phyloP scores from a whole-genome alignment of 1,140 invertebrate genomes.

The Listronotus oregonensis region DNA sequence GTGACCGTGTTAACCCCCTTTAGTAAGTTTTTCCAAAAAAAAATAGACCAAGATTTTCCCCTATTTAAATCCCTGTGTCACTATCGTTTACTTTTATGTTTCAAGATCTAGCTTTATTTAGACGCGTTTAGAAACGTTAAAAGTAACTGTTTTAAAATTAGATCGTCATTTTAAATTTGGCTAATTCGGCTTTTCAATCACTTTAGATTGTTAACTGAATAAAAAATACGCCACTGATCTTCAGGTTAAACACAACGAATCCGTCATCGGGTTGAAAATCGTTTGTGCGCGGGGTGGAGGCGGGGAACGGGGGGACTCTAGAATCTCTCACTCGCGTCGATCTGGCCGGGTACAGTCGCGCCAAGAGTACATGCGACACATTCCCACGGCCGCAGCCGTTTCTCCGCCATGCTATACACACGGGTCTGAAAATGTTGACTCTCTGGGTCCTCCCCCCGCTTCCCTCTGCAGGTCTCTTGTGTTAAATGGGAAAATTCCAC shows the following conservation, averaged over 20 bases:
- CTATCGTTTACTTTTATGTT: no score
- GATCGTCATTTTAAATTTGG: no score
- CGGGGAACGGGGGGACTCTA: conserved; percentile 41
- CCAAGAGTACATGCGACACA: conserved; percentile 50
- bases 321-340: conserved; percentile 50
- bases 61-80: no score
- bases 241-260: conserved; percentile 40
- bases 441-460: conserved; percentile 14
- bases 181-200: no score
- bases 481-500: conserved; percentile 41
- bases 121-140: no score
- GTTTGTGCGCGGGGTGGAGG: conserved; percentile 33
- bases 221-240: conserved; percentile 25
- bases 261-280: conserved; percentile 48
- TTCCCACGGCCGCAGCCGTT: conserved; percentile 45
- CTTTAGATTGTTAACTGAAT: neutral
- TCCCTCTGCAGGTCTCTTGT: conserved; percentile 7
- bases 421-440: conserved; percentile 50
- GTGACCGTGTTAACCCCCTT: no score
- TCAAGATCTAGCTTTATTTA: no score
- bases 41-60: no score
- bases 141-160: no score
- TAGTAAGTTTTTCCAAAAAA: no score
- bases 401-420: conserved; percentile 39
- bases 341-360: conserved; percentile 45